Conservation (phyloP, 2,113 vertebrate genomes). For the Forbesichthys papilliferus region DNA sequence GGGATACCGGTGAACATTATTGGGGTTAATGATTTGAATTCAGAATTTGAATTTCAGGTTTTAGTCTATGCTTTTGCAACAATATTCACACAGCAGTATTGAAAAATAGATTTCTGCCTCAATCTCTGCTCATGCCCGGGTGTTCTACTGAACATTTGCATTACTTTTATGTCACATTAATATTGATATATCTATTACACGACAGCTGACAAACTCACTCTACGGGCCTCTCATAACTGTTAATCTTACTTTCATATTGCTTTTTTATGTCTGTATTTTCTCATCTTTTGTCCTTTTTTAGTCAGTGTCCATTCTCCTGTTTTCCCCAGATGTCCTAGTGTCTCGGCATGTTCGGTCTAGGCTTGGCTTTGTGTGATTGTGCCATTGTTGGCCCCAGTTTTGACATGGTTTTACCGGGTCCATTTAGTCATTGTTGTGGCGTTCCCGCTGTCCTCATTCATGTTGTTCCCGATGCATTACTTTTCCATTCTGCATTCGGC, state of each 20-base stretch:
- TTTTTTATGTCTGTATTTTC: not conserved
- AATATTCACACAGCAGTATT: no score
- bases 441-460: conserved; percentile 49
- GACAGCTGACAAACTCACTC: not conserved
- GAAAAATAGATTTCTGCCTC: no score
- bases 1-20: no score
- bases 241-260: not conserved
- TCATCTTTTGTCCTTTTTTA: conserved; percentile 7
- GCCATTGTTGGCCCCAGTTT: conserved; percentile 42
- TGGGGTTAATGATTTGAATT: no score
- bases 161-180: no score
- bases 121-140: no score
- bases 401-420: conserved; percentile 40
- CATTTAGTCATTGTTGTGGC: conserved; percentile 57
- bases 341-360: conserved; percentile 33
- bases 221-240: not conserved
- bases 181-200: no score
- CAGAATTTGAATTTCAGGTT: no score
- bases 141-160: no score
- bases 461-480: conserved; percentile 32
- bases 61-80: no score
- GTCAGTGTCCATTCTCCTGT: not conserved
- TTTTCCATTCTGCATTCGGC: not conserved
- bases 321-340: conserved; percentile 32
- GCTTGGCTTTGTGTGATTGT: conserved; percentile 21